Base-by-base conservation (phyloP, 2,797 vertebrate species). In the Staurois parvus region DNA sequence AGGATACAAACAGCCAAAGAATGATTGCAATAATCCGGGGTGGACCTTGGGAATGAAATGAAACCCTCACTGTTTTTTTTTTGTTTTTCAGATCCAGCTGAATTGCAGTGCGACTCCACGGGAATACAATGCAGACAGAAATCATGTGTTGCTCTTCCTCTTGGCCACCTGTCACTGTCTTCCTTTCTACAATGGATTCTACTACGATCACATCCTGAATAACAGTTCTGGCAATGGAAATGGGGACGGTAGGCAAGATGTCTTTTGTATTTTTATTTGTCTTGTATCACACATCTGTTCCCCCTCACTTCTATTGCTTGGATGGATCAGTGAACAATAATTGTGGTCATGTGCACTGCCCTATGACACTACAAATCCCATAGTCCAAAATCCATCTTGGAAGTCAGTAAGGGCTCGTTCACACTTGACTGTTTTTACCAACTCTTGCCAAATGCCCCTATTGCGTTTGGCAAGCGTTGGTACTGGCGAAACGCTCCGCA, bases 151-250 rank as follows among this genome's bases (percentile, higher is more conserved):
- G 82, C 26, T 93, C 83, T 81, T 29, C 12, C 83, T 91, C 64
- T 59, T 91, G 66, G 76, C 88, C 0, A 59, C 89, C 4, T 81
- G 84, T 76, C 85, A 83, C 2, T 82, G 91, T 26, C 88, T 86
- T 66, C 91, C 91, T 3, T 96, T 95, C 93, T 94, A 91, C 91
- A 97, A 97, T 0, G 96, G 96, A 75, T 98, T 97, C 89, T 96
- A 96, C 91, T 98, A 98, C 88, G 94, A 96, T 83, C 94, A 93
- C 67, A 87, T 95, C 70, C 92, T 92, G 87, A 93, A 93, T 56
- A 89, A 94, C 6, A 79, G 32, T 0, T 69, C 74, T 0, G 69
- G 29, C 2, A 73, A 79, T 0, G 92, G 91, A 74, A 91, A 95
- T 7, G 92, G 94, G 85, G 93, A 95, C 81, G 95, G 96, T 96